Evolutionary conservation across 2,888 invertebrate genomes (phyloP).

Genomic region (Tineola bisselliella): DNA sequence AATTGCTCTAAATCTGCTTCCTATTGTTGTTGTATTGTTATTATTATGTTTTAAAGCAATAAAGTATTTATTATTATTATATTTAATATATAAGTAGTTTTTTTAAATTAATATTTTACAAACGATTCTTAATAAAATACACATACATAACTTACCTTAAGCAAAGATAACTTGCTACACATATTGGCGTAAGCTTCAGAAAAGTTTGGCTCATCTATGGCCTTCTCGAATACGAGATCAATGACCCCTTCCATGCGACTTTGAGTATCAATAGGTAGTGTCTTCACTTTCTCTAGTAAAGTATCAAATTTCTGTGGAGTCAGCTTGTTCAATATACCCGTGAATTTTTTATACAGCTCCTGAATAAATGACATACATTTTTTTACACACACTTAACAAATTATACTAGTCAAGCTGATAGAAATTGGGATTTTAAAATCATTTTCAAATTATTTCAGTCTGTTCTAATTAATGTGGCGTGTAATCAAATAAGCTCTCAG

Average conservation of each 20-base stretch:
- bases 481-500: no score
- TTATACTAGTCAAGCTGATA: not conserved
- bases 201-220: conserved; percentile 94
- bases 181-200: conserved; percentile 92
- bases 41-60: no score
- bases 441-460: no score
- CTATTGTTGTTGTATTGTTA: no score
- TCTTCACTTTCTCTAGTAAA: conserved; percentile 79
- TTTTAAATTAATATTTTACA: no score
- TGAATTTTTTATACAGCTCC: conserved; percentile 81
- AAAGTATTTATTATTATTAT: no score
- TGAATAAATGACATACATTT: conserved; percentile 30
- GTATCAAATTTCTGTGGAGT: conserved; percentile 94
- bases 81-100: no score
- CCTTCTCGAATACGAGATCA: conserved; percentile 92
- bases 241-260: conserved; percentile 85
- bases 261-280: conserved; percentile 81
- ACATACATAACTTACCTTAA: conserved; percentile 60
- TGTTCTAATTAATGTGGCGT: no score
- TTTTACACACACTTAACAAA: no score
- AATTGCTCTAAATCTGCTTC: no score
- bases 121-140: no score
- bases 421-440: no score
- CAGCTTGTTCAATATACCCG: conserved; percentile 91
- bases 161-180: conserved; percentile 75